phyloP scores from a whole-genome alignment of 2,113 vertebrate species.

The Cephalopholis sonnerati region DNA sequence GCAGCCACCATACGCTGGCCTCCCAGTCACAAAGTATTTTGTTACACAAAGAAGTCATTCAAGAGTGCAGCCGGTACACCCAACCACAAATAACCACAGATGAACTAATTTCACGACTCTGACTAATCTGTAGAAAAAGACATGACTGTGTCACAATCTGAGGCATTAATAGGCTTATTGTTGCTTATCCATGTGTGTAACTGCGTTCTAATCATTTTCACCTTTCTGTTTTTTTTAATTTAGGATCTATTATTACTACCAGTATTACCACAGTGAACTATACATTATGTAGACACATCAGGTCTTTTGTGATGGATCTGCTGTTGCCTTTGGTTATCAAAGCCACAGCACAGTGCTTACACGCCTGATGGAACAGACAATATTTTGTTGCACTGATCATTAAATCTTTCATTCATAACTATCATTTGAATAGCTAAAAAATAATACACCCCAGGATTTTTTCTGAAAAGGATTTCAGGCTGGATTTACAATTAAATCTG shows the following conservation, averaged over 20 bases:
- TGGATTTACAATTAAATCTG: background rate
- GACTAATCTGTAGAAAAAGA: conserved; percentile 42
- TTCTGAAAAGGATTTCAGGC: background rate
- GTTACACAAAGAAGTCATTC: conserved; percentile 61
- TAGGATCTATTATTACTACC: conserved; percentile 8
- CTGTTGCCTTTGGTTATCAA: conserved; percentile 27
- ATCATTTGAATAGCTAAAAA: background rate
- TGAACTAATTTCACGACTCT: conserved; percentile 34
- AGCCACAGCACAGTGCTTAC: conserved; percentile 22
- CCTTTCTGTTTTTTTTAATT: conserved; percentile 12
- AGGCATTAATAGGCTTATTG: conserved; percentile 44
- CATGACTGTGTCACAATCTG: conserved; percentile 30
- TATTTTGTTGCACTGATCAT: conserved; percentile 40
- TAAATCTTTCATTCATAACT: conserved; percentile 16
- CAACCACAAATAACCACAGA: conserved; percentile 21
- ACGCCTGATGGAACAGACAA: conserved; percentile 1
- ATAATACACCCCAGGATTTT: background rate
- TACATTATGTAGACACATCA: conserved; percentile 1
- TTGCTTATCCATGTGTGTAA: conserved; percentile 19
- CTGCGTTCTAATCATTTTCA: conserved; percentile 6
- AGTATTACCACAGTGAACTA: background rate
- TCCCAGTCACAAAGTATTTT: conserved; percentile 55
- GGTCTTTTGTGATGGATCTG: conserved; percentile 14
- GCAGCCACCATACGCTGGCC: conserved; percentile 55
- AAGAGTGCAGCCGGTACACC: conserved; percentile 21